phyloP scores from a whole-genome alignment of 2,113 vertebrate species.

The Suricata suricatta region DNA sequence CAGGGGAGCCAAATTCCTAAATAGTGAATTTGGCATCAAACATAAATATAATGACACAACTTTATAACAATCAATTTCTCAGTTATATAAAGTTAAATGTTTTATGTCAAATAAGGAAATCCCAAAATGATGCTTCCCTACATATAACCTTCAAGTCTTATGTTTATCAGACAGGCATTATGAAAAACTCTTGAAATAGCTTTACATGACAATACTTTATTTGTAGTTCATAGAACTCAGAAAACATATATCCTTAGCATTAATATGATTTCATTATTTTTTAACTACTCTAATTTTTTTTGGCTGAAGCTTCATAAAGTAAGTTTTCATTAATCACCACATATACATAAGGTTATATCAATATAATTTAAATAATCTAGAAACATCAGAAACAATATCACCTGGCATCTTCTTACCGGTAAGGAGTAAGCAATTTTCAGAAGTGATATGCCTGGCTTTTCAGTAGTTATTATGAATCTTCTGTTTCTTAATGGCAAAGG shows the following conservation, averaged over 20 bases:
- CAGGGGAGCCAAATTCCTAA: constrained; percentile 67
- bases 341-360: neutral
- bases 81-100: constrained; percentile 60
- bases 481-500: neutral
- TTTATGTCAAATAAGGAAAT: constrained; percentile 65
- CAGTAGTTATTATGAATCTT: neutral
- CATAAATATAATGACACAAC: constrained; percentile 69
- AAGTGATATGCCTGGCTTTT: neutral
- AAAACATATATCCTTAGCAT: constrained; percentile 20
- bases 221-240: neutral
- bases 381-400: neutral
- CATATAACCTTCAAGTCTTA: constrained; percentile 38
- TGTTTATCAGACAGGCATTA: constrained; percentile 43
- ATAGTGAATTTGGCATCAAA: constrained; percentile 75
- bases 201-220: constrained; percentile 26
- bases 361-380: constrained; percentile 35
- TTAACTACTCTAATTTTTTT: neutral
- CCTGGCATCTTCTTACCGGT: neutral
- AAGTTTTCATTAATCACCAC: neutral
- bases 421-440: neutral
- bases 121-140: constrained; percentile 52
- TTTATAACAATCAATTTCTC: constrained; percentile 71
- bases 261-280: constrained; percentile 22
- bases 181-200: constrained; percentile 30
- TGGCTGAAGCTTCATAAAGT: neutral